Percentiles rank a stretch among this genome's conserved stretches.
These are phyloP conservation scores for Calliphora vomitoria DNA, from an alignment of 2,888 invertebrate genomes.

Conservation along the genomic window DNA sequence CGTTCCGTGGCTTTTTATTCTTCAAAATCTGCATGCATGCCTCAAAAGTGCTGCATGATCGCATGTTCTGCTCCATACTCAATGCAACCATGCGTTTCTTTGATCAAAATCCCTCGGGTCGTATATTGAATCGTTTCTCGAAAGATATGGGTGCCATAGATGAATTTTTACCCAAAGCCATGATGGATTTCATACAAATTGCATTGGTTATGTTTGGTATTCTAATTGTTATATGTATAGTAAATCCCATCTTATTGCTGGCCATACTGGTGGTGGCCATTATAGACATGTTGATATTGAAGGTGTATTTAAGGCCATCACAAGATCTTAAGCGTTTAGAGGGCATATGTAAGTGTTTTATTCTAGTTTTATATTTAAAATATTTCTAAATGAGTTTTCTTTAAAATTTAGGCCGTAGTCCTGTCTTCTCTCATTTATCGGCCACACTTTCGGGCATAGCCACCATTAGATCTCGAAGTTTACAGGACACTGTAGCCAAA, in stretches of 20 bases:
- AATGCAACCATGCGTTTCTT: constrained; percentile 93
- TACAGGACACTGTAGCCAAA: constrained; percentile 89
- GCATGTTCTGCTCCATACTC: constrained; percentile 93
- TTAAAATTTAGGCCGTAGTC: constrained; percentile 88
- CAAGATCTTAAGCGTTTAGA: constrained; percentile 91
- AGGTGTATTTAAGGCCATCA: constrained; percentile 90
- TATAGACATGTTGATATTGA: constrained; percentile 88
- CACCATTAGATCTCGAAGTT: constrained; percentile 92
- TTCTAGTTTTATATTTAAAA: not conserved
- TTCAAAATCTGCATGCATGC: constrained; percentile 91
- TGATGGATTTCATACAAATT: constrained; percentile 86
- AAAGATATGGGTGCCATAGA: constrained; percentile 89
- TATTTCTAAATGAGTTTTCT: not conserved
- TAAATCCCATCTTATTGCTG: constrained; percentile 89
- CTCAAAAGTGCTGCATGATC: constrained; percentile 91
- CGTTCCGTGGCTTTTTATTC: constrained; percentile 88
- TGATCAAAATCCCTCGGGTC: constrained; percentile 92
- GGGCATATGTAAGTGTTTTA: constrained; percentile 87
- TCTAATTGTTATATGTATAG: constrained; percentile 89
- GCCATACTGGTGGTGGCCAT: constrained; percentile 88
- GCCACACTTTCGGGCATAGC: constrained; percentile 93
- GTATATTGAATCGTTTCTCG: constrained; percentile 90
- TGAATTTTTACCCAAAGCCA: constrained; percentile 86
- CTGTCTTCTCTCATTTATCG: constrained; percentile 96
- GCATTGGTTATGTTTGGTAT: constrained; percentile 89